Evolutionary conservation across 2,888 invertebrate genomes (phyloP), one percentile per base, ranked within the genome.

Genomic region (Cantharis nigra): DNA sequence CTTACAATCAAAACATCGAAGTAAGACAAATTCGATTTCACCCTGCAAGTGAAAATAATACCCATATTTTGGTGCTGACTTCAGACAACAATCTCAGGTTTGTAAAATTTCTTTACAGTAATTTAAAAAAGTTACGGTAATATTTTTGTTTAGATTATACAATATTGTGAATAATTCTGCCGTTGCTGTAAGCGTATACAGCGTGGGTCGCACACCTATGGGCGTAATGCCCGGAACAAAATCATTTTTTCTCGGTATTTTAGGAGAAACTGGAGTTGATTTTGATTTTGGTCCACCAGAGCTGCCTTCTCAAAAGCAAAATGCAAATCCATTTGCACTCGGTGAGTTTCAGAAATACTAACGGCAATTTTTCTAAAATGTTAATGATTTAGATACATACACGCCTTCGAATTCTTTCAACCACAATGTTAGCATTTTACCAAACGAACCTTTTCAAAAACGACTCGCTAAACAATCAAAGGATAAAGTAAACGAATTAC

Each of bases 191-290:
- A 84, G 84, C 10, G 83, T 84, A 0, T 87, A 84, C 76, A 80
- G 82, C 9, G 83, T 89, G 3, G 89, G 89, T 20, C 84, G 85
- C 69, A 85, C 84, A 78, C 89, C 89, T 0, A 82, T 83, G 33
- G 86, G 85, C 0, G 78, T 84, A 7, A 85, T 89, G 75, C 88
- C 88, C 3, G 86, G 87, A 11, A 87, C 86, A 20, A 87, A 86
- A 75, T 80, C 83, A 9, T 83, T 86, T 4, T 87, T 87, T 78
- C 82, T 88, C 74, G 88, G 86, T 65, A 84, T 87, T 9, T 91
- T 97, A n/a, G 97, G 97, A 0, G 97, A 97, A 84, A 92, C 93
- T 0, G 95, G 95, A 0, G 94, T 97, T 14, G 95, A 96, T 88
- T 97, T 98, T 89, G 96, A 97, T 85, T 94, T 96, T 86, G 93